Base-by-base conservation (phyloP, 2,888 invertebrate species). In the Rhamnusium bicolor region DNA sequence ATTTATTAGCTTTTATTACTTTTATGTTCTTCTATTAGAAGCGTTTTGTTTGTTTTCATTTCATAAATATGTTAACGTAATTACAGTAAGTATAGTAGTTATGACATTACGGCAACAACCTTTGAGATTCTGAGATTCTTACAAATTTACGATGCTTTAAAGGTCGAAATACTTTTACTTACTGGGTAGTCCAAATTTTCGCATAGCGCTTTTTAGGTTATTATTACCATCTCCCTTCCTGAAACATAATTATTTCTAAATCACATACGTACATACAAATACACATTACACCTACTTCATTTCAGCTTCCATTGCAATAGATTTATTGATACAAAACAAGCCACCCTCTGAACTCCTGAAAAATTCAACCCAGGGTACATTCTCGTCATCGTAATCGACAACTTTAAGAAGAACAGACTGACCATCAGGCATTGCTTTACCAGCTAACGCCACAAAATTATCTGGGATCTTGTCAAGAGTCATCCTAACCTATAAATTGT, bases 271-370 rank as follows among this genome's bases (percentile, higher is more conserved):
- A n/a, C n/a, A n/a, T n/a, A n/a, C n/a, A n/a, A n/a, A n/a, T n/a
- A n/a, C n/a, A n/a, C n/a, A n/a, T n/a, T n/a, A n/a, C 16, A 66
- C 79, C 75, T 74, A 83, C 84, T 74, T 81, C 24, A 84, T 73
- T 74, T 86, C 85, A 6, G 76, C 78, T 82, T 94, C 93, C 82
- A 93, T 89, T 40, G 90, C 87, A 56, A 95, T 90, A 12, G 92
- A 91, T 82, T 92, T 92, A 86, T 94, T 95, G 73, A 95, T 91
- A 70, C 92, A 93, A 81, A 91, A 92, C 74, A 94, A 88, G 32
- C 91, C 90, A 81, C 91, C 91, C 78, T 91, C 91, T 65, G 91
- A 89, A n/a, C 75, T 74, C 82, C 94, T 93, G 87, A 93, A 94
- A 66, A 95, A 90, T 84, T 93, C 94, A 0, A 94, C 93, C 71